A percentile compares a stretch with the other conserved stretches of the same genome.
Conservation (phyloP, 2,797 vertebrate species). For the Argya squamiceps region DNA sequence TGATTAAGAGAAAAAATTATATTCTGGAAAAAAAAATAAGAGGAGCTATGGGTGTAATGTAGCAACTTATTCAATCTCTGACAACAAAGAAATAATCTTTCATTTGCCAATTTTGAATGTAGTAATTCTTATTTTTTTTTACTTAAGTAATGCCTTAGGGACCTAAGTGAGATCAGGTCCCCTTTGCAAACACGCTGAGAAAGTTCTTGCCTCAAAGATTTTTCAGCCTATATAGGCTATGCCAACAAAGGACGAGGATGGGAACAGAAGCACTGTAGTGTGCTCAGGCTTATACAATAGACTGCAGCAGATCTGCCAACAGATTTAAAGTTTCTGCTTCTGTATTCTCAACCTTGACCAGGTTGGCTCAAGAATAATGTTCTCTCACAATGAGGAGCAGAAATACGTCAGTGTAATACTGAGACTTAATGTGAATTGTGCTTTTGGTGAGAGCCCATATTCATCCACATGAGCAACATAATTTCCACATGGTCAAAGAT, state of each 20-base stretch:
- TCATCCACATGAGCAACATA: not conserved
- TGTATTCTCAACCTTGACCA: constrained; percentile 2
- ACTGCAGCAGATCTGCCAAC: not conserved
- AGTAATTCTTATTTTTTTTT: constrained; percentile 50
- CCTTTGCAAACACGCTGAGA: constrained; percentile 3
- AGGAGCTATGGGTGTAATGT: not conserved
- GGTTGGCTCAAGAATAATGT: not conserved
- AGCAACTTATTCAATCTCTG: not conserved
- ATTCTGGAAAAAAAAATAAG: not conserved
- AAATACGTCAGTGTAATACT: not conserved
- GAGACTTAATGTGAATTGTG: not conserved
- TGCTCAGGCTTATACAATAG: not conserved
- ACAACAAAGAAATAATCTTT: constrained; percentile 3
- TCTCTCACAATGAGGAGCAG: not conserved
- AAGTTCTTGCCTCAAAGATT: constrained; percentile 16
- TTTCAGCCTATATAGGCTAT: not conserved
- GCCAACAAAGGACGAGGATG: not conserved
- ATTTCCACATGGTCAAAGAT: not conserved
- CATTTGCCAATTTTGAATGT: not conserved
- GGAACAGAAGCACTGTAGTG: constrained; percentile 1
- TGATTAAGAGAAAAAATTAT: not conserved
- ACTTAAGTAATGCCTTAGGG: not conserved
- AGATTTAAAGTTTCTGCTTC: constrained; percentile 17
- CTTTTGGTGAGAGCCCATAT: not conserved
- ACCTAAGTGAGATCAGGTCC: constrained; percentile 1